These are phyloP conservation scores for Entomyzon cyanotis DNA, from an alignment of 2,113 vertebrate species.

Conservation along the genomic window DNA sequence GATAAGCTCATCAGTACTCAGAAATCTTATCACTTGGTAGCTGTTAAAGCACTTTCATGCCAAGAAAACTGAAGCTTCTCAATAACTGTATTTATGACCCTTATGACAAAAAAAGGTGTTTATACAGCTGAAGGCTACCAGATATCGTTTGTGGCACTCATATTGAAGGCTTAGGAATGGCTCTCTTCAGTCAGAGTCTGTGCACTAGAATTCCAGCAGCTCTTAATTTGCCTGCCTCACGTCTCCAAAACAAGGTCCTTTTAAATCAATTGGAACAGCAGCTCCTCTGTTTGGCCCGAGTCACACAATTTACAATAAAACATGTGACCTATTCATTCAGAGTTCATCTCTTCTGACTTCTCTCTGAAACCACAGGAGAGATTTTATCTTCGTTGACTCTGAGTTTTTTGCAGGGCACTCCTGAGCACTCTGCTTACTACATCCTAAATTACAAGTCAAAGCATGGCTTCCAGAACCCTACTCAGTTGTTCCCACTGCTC, in stretches of 20 bases:
- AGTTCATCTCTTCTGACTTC: not conserved
- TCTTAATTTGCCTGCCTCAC: not conserved
- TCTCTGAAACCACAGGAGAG: not conserved
- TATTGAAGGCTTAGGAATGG: not conserved
- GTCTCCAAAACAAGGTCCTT: not conserved
- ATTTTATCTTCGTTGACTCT: not conserved
- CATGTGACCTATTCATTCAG: not conserved
- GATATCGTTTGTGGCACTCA: accelerated
- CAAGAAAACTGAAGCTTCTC: not conserved
- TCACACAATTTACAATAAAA: not conserved
- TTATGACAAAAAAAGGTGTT: not conserved
- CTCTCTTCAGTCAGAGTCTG: not conserved
- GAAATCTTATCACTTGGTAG: not conserved
- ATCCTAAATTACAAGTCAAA: not conserved
- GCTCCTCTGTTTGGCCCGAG: not conserved
- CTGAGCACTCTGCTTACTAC: not conserved
- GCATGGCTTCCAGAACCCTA: not conserved
- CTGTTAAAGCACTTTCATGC: not conserved
- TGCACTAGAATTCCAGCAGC: not conserved
- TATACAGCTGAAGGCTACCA: not conserved
- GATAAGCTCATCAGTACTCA: not conserved
- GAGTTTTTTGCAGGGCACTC: not conserved
- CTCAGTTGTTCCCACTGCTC: not conserved
- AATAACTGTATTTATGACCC: not conserved
- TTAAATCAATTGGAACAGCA: not conserved